Evolutionary conservation across 2,113 vertebrate species (phyloP).

Genomic region (Progne subis): DNA sequence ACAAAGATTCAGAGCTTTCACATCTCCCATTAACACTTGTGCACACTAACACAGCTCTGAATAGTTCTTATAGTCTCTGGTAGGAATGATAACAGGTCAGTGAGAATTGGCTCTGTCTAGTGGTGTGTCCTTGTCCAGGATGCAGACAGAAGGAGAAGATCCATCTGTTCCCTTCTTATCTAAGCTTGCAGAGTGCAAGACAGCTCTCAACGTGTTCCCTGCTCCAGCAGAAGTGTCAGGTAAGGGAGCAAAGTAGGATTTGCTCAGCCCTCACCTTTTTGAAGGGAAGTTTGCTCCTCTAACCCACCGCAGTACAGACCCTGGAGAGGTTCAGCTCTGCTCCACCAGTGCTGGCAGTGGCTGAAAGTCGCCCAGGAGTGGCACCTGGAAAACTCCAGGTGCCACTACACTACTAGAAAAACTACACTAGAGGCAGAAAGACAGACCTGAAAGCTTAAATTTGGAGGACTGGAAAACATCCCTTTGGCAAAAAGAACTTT

Average conservation of each 20-base stretch:
- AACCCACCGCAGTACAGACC: not conserved
- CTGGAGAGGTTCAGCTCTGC: not conserved
- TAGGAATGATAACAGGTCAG: not conserved
- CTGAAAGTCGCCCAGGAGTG: not conserved
- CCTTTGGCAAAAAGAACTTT: not conserved
- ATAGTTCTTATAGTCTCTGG: not conserved
- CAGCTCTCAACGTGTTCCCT: rapidly evolving
- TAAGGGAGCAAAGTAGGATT: not conserved
- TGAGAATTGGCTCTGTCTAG: not conserved
- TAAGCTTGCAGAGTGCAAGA: not conserved
- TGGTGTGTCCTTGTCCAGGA: not conserved
- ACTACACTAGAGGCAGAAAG: not conserved
- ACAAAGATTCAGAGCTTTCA: not conserved
- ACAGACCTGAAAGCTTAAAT: not conserved
- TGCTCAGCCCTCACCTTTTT: not conserved
- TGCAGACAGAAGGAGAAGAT: not conserved
- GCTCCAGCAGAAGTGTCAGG: not conserved
- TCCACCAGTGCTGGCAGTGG: not conserved
- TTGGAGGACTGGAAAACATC: not conserved
- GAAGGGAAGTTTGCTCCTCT: not conserved
- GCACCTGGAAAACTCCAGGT: not conserved
- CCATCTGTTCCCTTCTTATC: not conserved
- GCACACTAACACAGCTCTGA: not conserved
- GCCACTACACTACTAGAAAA: too few species aligned
- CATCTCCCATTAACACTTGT: not conserved